phyloP scores from a whole-genome alignment of 2,888 invertebrate genomes.

The Ariolimax columbianus region DNA sequence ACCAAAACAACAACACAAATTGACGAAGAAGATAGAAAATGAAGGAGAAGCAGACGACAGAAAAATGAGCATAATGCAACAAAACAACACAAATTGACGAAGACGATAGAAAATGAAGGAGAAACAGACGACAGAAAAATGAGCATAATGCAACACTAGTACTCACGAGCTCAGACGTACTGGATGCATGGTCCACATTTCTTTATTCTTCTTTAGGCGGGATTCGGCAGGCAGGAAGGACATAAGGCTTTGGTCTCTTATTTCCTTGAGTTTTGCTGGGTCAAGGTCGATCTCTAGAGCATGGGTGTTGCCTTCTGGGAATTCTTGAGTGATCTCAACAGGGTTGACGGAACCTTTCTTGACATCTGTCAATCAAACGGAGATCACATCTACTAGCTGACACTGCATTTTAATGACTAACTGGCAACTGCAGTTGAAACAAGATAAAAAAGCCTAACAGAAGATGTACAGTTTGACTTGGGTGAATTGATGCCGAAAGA shows the following conservation, averaged over 20 bases:
- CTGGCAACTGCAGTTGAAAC: no score
- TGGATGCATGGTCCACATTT: constrained; percentile 1
- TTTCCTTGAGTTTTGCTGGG: constrained; percentile 22
- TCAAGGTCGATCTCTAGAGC: constrained; percentile 34
- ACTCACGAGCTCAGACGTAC: constrained; percentile 34
- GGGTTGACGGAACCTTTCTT: constrained; percentile 32
- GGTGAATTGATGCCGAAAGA: no score
- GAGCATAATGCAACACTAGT: not conserved
- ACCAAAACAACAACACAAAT: no score
- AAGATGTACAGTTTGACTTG: no score
- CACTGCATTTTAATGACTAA: no score
- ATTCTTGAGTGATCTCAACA: constrained; percentile 23
- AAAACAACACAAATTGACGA: no score
- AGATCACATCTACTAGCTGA: no score
- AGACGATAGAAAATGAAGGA: no score
- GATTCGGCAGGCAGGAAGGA: constrained; percentile 30
- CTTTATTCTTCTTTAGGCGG: constrained; percentile 36
- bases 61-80: no score
- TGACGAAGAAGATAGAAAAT: no score
- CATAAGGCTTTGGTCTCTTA: constrained; percentile 31
- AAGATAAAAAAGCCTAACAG: no score
- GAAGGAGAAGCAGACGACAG: no score
- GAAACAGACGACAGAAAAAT: not conserved
- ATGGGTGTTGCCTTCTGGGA: constrained; percentile 38
- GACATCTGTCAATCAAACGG: not conserved